Conservation (phyloP, 2,113 vertebrate genomes). For the Noctilio leporinus region DNA sequence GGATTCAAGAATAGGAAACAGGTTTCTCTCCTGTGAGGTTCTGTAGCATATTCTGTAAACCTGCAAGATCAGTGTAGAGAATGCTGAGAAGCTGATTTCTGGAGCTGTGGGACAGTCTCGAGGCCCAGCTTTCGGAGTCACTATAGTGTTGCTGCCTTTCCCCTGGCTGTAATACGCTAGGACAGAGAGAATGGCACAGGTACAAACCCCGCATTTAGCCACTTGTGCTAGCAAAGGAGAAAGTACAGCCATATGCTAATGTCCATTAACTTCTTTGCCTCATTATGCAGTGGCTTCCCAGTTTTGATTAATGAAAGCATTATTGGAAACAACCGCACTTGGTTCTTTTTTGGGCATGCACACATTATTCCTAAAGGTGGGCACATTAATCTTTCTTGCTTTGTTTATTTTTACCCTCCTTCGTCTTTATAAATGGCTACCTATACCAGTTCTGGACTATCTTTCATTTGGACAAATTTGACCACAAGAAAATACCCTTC, state of each 20-base stretch:
- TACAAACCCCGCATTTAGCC: background rate
- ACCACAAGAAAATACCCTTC: background rate
- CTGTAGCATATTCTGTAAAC: background rate
- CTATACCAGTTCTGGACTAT: background rate
- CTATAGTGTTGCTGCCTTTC: background rate
- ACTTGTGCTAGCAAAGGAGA: background rate
- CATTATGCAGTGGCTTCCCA: conserved; percentile 23
- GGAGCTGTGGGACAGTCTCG: background rate
- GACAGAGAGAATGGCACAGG: background rate
- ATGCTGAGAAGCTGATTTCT: background rate
- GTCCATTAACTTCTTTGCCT: conserved; percentile 19
- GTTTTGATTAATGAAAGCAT: conserved; percentile 65
- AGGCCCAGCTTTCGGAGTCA: background rate
- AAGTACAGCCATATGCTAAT: conserved; percentile 33
- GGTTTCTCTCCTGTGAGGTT: background rate
- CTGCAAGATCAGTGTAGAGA: background rate
- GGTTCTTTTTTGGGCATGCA: background rate
- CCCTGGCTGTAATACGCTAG: background rate
- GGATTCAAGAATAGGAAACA: background rate
- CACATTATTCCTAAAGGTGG: conserved; percentile 14
- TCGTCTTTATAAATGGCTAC: conserved; percentile 21
- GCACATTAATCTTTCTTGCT: conserved; percentile 59
- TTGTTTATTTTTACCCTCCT: conserved; percentile 39
- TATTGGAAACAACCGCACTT: conserved; percentile 30
- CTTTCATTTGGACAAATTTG: background rate